phyloP scores from a whole-genome alignment of 2,113 vertebrate genomes.

The Craseonycteris thonglongyai region DNA sequence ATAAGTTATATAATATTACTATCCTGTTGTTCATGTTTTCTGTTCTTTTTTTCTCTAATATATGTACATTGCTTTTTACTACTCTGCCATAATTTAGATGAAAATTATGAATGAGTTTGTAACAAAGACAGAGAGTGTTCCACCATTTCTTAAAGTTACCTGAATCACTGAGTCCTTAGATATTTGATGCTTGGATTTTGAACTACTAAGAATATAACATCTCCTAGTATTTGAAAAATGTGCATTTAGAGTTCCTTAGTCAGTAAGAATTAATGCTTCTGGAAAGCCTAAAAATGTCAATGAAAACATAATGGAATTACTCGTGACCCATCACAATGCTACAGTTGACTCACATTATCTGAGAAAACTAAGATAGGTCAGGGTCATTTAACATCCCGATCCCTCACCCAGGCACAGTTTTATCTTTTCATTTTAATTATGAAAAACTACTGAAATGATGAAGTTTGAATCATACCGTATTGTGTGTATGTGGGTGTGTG shows the following conservation, averaged over 20 bases:
- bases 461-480: not conserved
- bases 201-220: not conserved
- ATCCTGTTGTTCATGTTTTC: not conserved
- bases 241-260: not conserved
- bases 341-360: not conserved
- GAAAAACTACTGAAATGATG: slow-evolving; percentile 44
- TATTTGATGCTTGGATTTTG: not conserved
- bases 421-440: not conserved
- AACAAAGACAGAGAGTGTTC: not conserved
- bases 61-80: not conserved
- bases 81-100: not conserved
- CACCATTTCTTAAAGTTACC: not conserved
- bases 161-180: not conserved
- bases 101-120: slow-evolving; percentile 17
- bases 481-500: not conserved
- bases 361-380: not conserved
- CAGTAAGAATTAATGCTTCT: not conserved
- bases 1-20: not conserved
- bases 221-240: not conserved
- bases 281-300: slow-evolving; percentile 21
- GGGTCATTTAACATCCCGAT: not conserved
- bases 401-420: not conserved
- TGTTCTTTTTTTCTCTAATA: not conserved
- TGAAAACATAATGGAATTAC: not conserved
- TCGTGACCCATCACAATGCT: not conserved